Conservation (phyloP, 37 sponge, comb jelly and placozoan species). For the Oopsacas minuta region DNA sequence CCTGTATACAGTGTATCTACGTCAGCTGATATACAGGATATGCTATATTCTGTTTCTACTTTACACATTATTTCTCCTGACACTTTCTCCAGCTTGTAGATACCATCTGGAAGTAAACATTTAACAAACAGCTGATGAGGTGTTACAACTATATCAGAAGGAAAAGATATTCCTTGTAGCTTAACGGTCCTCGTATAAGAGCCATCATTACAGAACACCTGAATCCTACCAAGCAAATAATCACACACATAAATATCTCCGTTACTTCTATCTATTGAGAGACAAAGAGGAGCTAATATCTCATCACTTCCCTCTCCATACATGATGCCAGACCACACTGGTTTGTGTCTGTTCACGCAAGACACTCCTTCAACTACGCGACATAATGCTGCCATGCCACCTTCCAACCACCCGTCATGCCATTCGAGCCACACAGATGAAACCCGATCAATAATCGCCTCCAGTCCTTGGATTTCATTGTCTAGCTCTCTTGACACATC, state of each 20-base stretch:
- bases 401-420: neutral
- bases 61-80: neutral
- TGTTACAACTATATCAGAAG: neutral
- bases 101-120: neutral
- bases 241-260: neutral
- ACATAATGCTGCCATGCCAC: neutral
- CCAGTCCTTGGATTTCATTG: neutral
- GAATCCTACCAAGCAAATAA: neutral
- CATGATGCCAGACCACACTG: neutral
- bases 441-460: neutral
- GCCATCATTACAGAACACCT: neutral
- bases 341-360: neutral
- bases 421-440: neutral
- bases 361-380: neutral
- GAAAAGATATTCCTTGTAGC: neutral
- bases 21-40: no score
- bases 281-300: neutral
- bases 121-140: neutral
- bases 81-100: neutral
- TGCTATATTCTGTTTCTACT: neutral
- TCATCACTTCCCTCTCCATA: neutral
- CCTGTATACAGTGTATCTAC: no score
- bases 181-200: neutral
- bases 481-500: neutral
- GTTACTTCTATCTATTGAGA: neutral